Evolutionary conservation across 2,888 invertebrate genomes (phyloP), one percentile per base, ranked within the genome.

Genomic region (Dynastes maya): DNA sequence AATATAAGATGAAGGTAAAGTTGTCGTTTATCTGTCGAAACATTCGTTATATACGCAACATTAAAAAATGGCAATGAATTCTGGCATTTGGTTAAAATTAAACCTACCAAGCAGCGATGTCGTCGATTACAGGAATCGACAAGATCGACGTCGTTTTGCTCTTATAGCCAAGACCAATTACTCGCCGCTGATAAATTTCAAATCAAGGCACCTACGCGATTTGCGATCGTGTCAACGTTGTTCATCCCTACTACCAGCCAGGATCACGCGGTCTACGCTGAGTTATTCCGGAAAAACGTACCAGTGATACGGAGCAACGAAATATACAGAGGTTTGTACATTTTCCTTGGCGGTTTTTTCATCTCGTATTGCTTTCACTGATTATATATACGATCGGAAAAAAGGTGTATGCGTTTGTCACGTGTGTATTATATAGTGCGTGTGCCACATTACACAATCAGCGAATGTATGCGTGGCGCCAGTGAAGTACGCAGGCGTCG

Each of bases 391-490:
- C 72, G 27, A 45, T 74, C 40, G 40, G 61, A 37, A 49, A 71
- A 74, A 74, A 74, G 72, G 72, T 58, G 22, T 74, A 61, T 45
- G 40, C 61, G 61, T 74, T 55, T 74, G 79, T 79, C 79, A 79
- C 79, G 79, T 79, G 86, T 86, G 85, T 83, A 83, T 75, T 82
- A 79, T 82, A 83, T 79, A 80, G 84, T 86, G 86, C 86, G 87
- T 87, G 86, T 85, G 85, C 84, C 83, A 84, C 85, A 87, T 87
- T 87, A 87, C 85, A 86, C 87, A 86, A 87, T 84, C 84, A 82
- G 83, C 78, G 84, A 83, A 83, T 86, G 86, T 86, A 86, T 87
- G 87, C 87, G 88, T 88, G 88, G 87, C 87, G 87, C 87, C 87
- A 82, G 84, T 76, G 45, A 4, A 80, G 76, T 80, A 85, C 86